Conservation (phyloP, 1,140 invertebrate genomes). For the Anastatus disparis region DNA sequence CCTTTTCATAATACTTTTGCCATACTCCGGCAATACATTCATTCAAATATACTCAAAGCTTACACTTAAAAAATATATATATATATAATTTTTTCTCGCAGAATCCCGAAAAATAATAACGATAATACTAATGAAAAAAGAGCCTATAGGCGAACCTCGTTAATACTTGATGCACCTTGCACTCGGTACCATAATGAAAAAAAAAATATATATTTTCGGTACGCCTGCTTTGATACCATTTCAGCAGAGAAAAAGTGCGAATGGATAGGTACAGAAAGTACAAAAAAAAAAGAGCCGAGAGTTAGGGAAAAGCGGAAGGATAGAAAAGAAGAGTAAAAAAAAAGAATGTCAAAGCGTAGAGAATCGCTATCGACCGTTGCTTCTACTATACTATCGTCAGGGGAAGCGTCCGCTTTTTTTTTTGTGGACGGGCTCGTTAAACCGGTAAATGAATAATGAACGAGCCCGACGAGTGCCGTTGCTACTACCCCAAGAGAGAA, state of each 20-base stretch:
- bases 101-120: slow-evolving; percentile 7
- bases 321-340: not conserved
- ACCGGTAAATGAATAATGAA: slow-evolving; percentile 54
- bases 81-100: too few species aligned
- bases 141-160: slow-evolving; percentile 4
- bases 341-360: slow-evolving; percentile 36
- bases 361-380: slow-evolving; percentile 45
- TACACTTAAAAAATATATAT: too few species aligned
- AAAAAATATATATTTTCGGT: not conserved
- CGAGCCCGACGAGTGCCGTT: slow-evolving; percentile 33
- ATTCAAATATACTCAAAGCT: too few species aligned
- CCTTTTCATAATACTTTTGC: too few species aligned
- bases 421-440: slow-evolving; percentile 49
- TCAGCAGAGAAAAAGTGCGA: not conserved
- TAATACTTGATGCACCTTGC: not conserved
- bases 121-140: slow-evolving; percentile 4
- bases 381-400: not conserved
- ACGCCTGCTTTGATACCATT: too few species aligned
- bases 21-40: too few species aligned
- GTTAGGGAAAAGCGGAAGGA: not conserved
- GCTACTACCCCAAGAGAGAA: slow-evolving; percentile 13
- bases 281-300: slow-evolving; percentile 17
- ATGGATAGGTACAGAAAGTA: not conserved
- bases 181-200: not conserved
- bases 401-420: slow-evolving; percentile 38